These are phyloP conservation scores for Drosophila subpulchrella DNA, from an alignment of 1,140 invertebrate genomes.

Conservation along the genomic window DNA sequence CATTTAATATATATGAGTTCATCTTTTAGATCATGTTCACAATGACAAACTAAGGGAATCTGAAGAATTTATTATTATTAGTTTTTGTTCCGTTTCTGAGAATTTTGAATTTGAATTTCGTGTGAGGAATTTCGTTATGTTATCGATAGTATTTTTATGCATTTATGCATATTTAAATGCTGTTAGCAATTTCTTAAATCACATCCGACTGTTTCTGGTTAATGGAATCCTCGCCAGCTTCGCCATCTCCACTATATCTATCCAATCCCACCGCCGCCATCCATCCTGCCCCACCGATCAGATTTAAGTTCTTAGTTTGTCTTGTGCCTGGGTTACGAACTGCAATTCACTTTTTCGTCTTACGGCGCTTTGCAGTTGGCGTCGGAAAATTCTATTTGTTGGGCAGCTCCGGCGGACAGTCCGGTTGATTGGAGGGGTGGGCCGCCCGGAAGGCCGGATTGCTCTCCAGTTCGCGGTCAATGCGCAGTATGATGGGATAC, in stretches of 20 bases:
- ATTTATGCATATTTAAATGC: slow-evolving; percentile 81
- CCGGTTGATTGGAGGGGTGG: slow-evolving; percentile 95
- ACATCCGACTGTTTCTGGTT: slow-evolving; percentile 78
- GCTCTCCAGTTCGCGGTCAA: slow-evolving; percentile 93
- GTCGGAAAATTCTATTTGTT: slow-evolving; percentile 86
- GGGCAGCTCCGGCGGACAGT: slow-evolving; percentile 94
- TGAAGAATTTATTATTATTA: slow-evolving; percentile 43
- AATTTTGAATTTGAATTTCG: slow-evolving; percentile 50
- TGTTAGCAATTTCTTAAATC: slow-evolving; percentile 80
- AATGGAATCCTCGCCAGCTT: slow-evolving; percentile 42
- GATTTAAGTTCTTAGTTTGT: slow-evolving; percentile 42
- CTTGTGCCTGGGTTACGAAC: slow-evolving; percentile 61
- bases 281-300: slow-evolving; percentile 23
- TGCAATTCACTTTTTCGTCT: slow-evolving; percentile 83
- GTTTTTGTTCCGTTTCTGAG: slow-evolving; percentile 46
- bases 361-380: slow-evolving; percentile 83
- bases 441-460: slow-evolving; percentile 95
- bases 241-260: background rate
- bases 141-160: slow-evolving; percentile 76
- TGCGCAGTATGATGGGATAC: slow-evolving; percentile 94
- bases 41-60: slow-evolving; percentile 70
- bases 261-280: slow-evolving; percentile 1
- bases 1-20: slow-evolving; percentile 64
- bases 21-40: slow-evolving; percentile 78
- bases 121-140: slow-evolving; percentile 47